Conservation (phyloP, 23 tunicate species). For the Trididemnum miniatum region DNA sequence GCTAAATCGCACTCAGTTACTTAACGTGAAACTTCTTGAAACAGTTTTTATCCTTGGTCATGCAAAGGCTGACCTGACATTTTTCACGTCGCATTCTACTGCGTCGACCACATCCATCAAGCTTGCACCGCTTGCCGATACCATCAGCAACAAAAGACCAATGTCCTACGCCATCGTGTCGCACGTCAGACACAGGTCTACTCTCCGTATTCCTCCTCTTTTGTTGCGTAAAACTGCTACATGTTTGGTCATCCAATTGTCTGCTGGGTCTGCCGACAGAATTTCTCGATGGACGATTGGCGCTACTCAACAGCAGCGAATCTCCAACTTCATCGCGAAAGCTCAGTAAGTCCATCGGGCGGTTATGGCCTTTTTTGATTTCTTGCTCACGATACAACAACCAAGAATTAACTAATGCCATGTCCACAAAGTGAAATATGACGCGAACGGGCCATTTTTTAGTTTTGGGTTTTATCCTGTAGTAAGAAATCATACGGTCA, state of each 20-base stretch:
- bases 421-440: constrained; percentile 1
- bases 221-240: too few species aligned
- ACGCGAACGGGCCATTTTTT: constrained; percentile 5
- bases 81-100: constrained; percentile 4
- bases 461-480: constrained; percentile 7
- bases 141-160: neutral
- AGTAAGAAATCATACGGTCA: neutral
- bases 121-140: neutral
- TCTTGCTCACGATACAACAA: neutral
- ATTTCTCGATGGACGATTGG: neutral
- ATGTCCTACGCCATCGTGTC: neutral
- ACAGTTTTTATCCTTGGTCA: neutral
- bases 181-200: neutral
- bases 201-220: too few species aligned
- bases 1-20: too few species aligned
- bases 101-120: neutral
- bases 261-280: neutral
- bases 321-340: constrained; percentile 13
- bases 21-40: neutral
- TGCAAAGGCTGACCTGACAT: neutral
- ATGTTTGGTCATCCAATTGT: neutral
- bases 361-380: neutral
- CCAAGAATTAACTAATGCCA: constrained; percentile 19
- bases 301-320: neutral
- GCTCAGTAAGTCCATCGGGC: neutral